Percentiles rank a stretch among this genome's conserved stretches.
phyloP scores from a whole-genome alignment of 2,113 vertebrate species.

The Triplophysa rosa region DNA sequence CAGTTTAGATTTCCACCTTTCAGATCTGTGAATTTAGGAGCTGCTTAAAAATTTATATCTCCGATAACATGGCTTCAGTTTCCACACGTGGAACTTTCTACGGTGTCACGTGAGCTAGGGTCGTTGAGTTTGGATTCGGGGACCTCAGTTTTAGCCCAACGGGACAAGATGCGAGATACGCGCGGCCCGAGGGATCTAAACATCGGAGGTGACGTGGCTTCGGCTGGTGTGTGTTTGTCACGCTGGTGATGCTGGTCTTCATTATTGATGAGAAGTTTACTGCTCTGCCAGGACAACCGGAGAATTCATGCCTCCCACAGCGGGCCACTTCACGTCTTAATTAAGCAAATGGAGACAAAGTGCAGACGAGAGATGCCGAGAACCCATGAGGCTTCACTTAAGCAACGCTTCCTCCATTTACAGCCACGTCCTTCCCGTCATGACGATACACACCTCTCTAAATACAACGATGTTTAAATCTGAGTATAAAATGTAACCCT shows the following conservation, averaged over 20 bases:
- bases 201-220: slow-evolving; percentile 28
- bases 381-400: not conserved
- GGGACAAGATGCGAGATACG: not conserved
- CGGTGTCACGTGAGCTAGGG: not conserved
- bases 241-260: slow-evolving; percentile 57
- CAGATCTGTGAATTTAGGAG: slow-evolving; percentile 8
- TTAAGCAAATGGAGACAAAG: slow-evolving; percentile 71
- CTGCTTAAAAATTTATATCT: not conserved
- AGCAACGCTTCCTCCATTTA: not conserved
- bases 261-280: slow-evolving; percentile 69
- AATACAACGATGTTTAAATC: too few species aligned
- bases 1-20: slow-evolving; percentile 39
- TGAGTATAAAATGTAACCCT: too few species aligned
- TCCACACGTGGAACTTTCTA: slow-evolving; percentile 3
- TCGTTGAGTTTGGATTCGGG: not conserved
- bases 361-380: slow-evolving; percentile 46
- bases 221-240: slow-evolving; percentile 66
- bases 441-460: too few species aligned
- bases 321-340: slow-evolving; percentile 58
- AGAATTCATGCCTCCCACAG: slow-evolving; percentile 62
- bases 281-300: slow-evolving; percentile 38
- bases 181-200: not conserved
- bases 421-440: too few species aligned
- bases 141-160: not conserved
- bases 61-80: not conserved